Conservation (phyloP, 2,797 vertebrate species). For the Hippopotamyrus pictus region DNA sequence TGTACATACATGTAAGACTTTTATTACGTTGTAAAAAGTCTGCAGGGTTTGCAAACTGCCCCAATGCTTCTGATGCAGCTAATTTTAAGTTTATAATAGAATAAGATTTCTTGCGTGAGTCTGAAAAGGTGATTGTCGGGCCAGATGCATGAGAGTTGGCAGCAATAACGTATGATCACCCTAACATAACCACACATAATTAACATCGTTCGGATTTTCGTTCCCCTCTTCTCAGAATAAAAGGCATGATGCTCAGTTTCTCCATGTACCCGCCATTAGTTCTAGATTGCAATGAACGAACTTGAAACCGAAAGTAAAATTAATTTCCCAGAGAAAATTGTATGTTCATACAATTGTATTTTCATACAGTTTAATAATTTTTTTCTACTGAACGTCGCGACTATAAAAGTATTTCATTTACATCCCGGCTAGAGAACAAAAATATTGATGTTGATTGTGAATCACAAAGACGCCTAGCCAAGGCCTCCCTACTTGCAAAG, state of each 20-base stretch:
- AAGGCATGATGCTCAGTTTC: neutral
- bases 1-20: neutral
- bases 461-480: neutral
- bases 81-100: neutral
- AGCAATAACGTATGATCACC: neutral
- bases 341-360: neutral
- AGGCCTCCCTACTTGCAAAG: neutral
- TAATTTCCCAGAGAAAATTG: neutral
- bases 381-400: neutral
- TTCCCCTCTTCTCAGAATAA: neutral
- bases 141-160: neutral
- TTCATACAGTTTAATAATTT: neutral
- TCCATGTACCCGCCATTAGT: neutral
- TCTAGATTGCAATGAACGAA: neutral
- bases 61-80: neutral
- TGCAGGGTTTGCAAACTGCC: neutral
- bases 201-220: neutral
- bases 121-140: neutral
- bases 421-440: neutral
- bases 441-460: neutral
- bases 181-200: neutral
- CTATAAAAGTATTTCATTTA: neutral
- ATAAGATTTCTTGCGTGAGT: neutral
- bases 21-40: neutral
- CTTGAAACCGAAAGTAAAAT: conserved; percentile 8